Evolutionary conservation across 2,113 vertebrate genomes (phyloP), one percentile per base, ranked within the genome.

Genomic region (Chascanopsetta lugubris): DNA sequence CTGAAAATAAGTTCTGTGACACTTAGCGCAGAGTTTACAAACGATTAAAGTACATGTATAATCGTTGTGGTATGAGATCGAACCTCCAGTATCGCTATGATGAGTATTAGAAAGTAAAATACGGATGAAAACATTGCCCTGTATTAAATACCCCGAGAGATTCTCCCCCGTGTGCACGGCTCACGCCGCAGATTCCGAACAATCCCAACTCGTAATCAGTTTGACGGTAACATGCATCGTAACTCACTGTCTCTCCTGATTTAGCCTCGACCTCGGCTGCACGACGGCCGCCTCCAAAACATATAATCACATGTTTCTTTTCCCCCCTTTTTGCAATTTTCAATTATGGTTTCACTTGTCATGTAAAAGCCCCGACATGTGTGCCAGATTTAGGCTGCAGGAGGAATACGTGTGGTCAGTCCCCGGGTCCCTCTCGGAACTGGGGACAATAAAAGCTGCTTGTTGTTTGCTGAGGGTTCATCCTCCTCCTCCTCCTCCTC

Each of bases 281-380:
- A 29, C 12, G 6, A 27, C 4, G 17, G n/a, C n/a, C n/a, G n/a
- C n/a, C n/a, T n/a, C n/a, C n/a, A 27, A 45, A 40, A 13, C 43
- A 38, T 17, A 49, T 11, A 26, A 32, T 22, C 0, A 25, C 11
- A 2, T 20, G n/a, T 43, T 43, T 43, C 3, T 30, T 4, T 30
- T 4, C 8, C 5, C 5, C 3, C 38, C 4, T n/a, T 3, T 25
- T 46, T 47, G 29, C 22, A 54, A 2, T 34, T 61, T 58, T 58
- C 12, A 78, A 43, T 61, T 69, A 50, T 73, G 56, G 32, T 69
- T 69, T 61, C 13, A 24, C 17, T 32, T 29, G 3, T 57, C n/a
- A 46, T 58, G 29, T 30, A 30, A 56, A 61, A 50, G n/a, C 32
- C 59, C 29, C 29, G 47, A 20, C 48, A 56, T 58, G 68, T 30